Evolutionary conservation across 2,797 vertebrate species (phyloP).

Genomic region (Macrochelys suwanniensis): DNA sequence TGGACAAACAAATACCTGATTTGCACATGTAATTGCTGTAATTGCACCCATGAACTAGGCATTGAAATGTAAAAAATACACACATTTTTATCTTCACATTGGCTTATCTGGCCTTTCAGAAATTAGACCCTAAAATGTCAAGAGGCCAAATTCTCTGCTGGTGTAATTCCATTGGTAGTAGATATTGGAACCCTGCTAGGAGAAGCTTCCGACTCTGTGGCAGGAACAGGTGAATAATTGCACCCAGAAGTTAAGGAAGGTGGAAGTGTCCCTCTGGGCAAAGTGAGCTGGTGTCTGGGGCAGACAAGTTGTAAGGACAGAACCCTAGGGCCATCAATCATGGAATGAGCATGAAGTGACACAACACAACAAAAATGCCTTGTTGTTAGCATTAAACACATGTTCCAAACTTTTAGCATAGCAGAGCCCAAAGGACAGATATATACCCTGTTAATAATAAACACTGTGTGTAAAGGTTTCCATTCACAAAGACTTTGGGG

Average conservation of each 20-base stretch:
- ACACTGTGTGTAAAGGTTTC: accelerated
- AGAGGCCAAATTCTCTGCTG: not conserved
- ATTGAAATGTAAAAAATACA: not conserved
- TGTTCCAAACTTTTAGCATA: not conserved
- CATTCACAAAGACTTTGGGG: accelerated
- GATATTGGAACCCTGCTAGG: not conserved
- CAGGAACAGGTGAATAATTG: not conserved
- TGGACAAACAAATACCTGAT: not conserved
- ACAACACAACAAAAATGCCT: not conserved
- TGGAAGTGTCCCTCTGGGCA: not conserved
- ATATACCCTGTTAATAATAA: not conserved
- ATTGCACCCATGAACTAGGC: not conserved
- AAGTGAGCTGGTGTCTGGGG: not conserved
- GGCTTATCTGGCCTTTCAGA: not conserved
- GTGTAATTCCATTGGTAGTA: not conserved
- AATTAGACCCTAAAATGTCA: not conserved
- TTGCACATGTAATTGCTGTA: not conserved
- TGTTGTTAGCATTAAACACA: not conserved
- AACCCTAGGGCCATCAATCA: not conserved
- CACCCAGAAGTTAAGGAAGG: too few relatives aligned
- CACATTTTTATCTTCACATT: not conserved
- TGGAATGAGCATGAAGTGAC: not conserved
- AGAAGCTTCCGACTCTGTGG: not conserved
- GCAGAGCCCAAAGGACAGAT: not conserved
- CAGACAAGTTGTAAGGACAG: not conserved